phyloP scores from a whole-genome alignment of 2,797 vertebrate genomes.

The Otus scops region DNA sequence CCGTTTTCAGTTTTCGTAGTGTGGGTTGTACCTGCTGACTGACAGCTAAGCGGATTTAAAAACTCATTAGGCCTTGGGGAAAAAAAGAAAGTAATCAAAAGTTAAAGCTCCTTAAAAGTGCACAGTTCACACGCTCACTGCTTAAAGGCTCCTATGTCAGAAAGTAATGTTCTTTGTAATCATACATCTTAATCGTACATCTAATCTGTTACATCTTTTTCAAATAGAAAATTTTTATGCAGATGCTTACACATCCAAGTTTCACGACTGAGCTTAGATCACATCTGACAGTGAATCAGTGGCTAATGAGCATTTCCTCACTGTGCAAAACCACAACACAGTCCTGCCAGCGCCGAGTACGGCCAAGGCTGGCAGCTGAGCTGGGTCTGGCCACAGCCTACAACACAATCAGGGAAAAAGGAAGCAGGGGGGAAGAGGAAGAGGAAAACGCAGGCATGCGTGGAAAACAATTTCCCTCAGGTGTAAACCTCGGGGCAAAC shows the following conservation, averaged over 20 bases:
- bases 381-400: background rate
- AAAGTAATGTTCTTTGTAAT: background rate
- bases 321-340: fast-evolving
- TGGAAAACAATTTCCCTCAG: background rate
- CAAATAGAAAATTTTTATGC: background rate
- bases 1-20: background rate
- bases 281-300: background rate
- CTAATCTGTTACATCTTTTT: background rate
- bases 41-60: slow-evolving; percentile 7
- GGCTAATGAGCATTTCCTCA: background rate
- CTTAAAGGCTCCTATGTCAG: background rate
- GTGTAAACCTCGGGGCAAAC: background rate
- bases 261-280: background rate
- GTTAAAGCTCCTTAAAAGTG: slow-evolving; percentile 17
- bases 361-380: background rate
- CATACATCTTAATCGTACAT: background rate
- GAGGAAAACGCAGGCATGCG: fast-evolving
- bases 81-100: background rate
- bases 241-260: background rate
- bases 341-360: fast-evolving
- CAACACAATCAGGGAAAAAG: background rate
- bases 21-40: background rate
- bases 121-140: background rate
- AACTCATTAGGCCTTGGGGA: background rate
- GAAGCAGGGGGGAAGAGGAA: background rate